Evolutionary conservation across 1,140 invertebrate species (phyloP).

Genomic region (Charaxes varanes): DNA sequence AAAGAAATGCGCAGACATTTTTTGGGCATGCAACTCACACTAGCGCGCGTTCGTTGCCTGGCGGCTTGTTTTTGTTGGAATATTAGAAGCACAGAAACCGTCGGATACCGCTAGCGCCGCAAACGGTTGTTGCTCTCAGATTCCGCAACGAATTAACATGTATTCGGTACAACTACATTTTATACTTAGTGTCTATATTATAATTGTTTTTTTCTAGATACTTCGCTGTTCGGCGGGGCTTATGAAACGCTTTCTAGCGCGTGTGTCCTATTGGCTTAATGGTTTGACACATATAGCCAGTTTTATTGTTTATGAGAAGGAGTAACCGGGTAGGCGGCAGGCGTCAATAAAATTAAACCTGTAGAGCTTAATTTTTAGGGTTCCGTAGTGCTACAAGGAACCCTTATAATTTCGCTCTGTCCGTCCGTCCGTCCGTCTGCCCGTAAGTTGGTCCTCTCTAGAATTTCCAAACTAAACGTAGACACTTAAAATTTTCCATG

Average conservation of each 20-base stretch:
- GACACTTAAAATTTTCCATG: too few relatives aligned
- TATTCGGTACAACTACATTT: conserved; percentile 71
- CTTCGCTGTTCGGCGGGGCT: conserved; percentile 24
- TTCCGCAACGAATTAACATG: conserved; percentile 74
- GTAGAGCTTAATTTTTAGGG: too few relatives aligned
- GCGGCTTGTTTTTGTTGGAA: conserved; percentile 62
- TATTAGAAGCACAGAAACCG: conserved; percentile 64
- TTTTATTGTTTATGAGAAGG: too few relatives aligned
- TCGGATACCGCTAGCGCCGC: conserved; percentile 66
- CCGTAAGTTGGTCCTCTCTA: too few relatives aligned
- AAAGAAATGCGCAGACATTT: conserved; percentile 34
- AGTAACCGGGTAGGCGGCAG: too few relatives aligned
- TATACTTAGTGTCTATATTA: conserved; percentile 61
- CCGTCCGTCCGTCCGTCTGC: too few relatives aligned
- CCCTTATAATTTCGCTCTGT: too few relatives aligned
- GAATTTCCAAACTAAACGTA: too few relatives aligned
- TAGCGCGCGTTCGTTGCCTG: conserved; percentile 28
- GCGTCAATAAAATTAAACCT: too few relatives aligned
- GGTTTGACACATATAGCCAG: conserved; percentile 12
- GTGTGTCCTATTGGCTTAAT: conserved; percentile 13
- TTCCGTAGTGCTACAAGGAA: too few relatives aligned
- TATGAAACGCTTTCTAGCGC: conserved; percentile 26
- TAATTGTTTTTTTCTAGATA: conserved; percentile 38
- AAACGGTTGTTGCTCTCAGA: conserved; percentile 71
- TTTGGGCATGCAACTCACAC: conserved; percentile 35